phyloP scores from a whole-genome alignment of 2,113 vertebrate species.

The Albula goreensis region DNA sequence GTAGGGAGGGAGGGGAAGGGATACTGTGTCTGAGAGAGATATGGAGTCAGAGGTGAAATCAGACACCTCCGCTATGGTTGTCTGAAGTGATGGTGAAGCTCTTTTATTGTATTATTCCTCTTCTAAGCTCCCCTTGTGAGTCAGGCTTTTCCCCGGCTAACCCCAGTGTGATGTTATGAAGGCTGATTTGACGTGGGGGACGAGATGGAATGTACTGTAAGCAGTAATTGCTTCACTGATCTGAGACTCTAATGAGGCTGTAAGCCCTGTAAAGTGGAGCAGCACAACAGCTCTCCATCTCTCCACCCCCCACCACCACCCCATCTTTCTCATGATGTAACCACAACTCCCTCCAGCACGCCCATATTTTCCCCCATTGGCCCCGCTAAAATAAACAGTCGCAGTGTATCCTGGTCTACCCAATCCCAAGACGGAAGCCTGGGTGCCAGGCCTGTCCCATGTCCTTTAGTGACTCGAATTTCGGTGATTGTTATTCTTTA shows the following conservation, averaged over 20 bases:
- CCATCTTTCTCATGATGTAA: conserved; percentile 18
- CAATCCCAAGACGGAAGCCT: too few species aligned
- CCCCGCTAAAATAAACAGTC: too few species aligned
- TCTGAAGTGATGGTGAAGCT: neutral
- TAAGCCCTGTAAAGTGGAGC: conserved; percentile 3
- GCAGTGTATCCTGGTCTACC: too few species aligned
- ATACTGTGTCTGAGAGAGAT: neutral
- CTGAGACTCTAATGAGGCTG: conserved; percentile 12
- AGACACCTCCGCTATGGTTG: neutral
- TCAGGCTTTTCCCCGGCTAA: neutral
- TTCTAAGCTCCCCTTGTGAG: neutral
- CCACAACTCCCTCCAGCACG: neutral
- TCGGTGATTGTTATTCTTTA: neutral
- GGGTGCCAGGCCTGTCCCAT: too few species aligned
- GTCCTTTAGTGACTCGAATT: neutral
- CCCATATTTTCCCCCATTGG: neutral
- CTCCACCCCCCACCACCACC: neutral
- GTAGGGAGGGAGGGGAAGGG: neutral
- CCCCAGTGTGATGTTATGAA: conserved; percentile 8
- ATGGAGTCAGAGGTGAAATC: conserved; percentile 12
- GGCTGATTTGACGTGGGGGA: conserved; percentile 23
- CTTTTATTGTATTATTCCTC: neutral
- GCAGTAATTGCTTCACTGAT: conserved; percentile 26
- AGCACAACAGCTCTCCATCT: neutral
- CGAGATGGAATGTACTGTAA: conserved; percentile 3